A percentile compares a stretch with the other conserved stretches of the same genome.
These are phyloP conservation scores for Bufo gargarizans DNA, from an alignment of 2,113 vertebrate species.

Conservation along the genomic window DNA sequence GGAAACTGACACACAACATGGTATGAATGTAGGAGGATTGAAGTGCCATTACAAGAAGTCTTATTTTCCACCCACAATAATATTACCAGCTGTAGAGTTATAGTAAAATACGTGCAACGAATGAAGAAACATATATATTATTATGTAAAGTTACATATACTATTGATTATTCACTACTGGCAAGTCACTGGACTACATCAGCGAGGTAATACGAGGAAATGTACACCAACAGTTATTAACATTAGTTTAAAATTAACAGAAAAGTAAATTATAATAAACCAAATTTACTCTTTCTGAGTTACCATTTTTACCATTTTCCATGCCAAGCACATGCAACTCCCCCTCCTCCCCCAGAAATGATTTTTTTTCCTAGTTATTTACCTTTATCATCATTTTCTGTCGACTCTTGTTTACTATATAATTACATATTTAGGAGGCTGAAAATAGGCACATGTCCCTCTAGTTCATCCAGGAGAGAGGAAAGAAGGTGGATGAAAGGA, in stretches of 20 bases:
- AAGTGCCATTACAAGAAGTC: conserved; percentile 40
- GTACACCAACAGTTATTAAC: neutral
- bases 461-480: too few relatives aligned
- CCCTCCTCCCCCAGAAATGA: neutral
- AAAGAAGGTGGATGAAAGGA: too few relatives aligned
- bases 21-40: conserved; percentile 50
- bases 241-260: neutral
- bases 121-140: neutral
- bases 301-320: neutral
- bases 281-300: neutral
- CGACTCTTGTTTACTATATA: too few relatives aligned
- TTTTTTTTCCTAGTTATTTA: neutral
- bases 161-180: neutral
- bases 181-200: neutral
- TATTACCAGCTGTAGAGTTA: conserved; percentile 58
- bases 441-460: too few relatives aligned
- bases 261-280: neutral
- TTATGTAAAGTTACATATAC: neutral
- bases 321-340: neutral
- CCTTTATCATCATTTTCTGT: neutral
- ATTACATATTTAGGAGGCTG: too few relatives aligned
- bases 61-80: conserved; percentile 69
- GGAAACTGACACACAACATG: conserved; percentile 53
- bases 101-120: neutral
- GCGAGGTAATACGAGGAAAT: too few relatives aligned